Evolutionary conservation across 2,797 vertebrate species (phyloP).

Genomic region (Pteropus rufus): DNA sequence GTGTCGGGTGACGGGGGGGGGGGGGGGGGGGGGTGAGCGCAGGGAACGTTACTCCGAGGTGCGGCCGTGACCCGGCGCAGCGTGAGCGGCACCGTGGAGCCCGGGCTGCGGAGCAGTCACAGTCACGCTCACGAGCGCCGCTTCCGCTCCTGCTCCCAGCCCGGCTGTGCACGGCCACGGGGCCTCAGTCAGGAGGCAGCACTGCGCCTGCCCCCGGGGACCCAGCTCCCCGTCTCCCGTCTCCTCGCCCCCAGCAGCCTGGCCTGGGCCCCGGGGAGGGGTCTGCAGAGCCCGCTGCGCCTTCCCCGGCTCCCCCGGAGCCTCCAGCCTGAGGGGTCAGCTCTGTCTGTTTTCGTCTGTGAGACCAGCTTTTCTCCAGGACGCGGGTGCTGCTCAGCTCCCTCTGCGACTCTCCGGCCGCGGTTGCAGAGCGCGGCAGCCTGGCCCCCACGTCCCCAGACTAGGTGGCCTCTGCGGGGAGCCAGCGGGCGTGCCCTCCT

Average conservation of each 20-base stretch:
- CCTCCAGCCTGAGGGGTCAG: background rate
- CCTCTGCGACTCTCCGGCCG: too few relatives aligned
- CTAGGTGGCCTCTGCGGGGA: too few relatives aligned
- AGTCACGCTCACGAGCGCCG: background rate
- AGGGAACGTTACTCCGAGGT: background rate
- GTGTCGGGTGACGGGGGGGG: background rate
- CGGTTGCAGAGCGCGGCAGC: too few relatives aligned
- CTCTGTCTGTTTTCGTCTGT: background rate
- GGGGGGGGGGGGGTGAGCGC: background rate
- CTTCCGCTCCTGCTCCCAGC: background rate
- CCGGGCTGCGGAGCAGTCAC: too few relatives aligned
- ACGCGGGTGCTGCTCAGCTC: too few relatives aligned
- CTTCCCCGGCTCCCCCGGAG: background rate
- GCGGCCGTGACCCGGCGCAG: background rate
- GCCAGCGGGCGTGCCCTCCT: too few relatives aligned
- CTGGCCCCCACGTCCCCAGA: too few relatives aligned
- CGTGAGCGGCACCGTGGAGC: too few relatives aligned
- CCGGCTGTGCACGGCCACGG: fast-evolving
- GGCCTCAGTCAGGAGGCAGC: too few relatives aligned
- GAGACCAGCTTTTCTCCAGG: background rate
- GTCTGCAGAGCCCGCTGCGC: background rate
- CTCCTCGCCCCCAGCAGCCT: too few relatives aligned
- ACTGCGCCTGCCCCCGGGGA: background rate
- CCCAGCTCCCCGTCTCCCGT: background rate
- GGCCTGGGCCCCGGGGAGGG: too few relatives aligned